phyloP scores from a whole-genome alignment of 2,797 vertebrate genomes.

The Hemibagrus guttatus region DNA sequence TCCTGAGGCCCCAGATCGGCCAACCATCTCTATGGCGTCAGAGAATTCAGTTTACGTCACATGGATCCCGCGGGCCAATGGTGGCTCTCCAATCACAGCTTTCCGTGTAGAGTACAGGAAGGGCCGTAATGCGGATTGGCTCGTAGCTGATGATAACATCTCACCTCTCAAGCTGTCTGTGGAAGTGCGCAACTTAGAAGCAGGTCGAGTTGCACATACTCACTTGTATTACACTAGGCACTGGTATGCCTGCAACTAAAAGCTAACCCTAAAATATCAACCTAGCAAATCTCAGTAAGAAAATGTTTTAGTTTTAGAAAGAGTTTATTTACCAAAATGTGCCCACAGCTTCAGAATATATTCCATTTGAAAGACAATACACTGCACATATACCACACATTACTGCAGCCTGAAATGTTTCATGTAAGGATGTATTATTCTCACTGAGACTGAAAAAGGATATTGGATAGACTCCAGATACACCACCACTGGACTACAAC shows the following conservation, averaged over 20 bases:
- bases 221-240: not conserved
- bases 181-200: conserved; percentile 91
- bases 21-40: conserved; percentile 89
- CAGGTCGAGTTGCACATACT: conserved; percentile 74
- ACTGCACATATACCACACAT: not conserved
- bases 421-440: not conserved
- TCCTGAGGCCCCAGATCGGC: conserved; percentile 92
- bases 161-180: conserved; percentile 95
- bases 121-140: conserved; percentile 82
- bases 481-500: not conserved
- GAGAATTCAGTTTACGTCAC: conserved; percentile 93
- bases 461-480: not conserved
- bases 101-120: conserved; percentile 93
- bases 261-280: not conserved
- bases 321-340: not conserved
- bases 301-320: not conserved
- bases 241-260: not conserved
- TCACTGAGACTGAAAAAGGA: not conserved
- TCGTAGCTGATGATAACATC: conserved; percentile 87
- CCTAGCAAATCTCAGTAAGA: not conserved
- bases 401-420: not conserved
- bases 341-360: not conserved
- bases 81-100: conserved; percentile 93
- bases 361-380: not conserved
- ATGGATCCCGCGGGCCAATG: conserved; percentile 96